phyloP scores from a whole-genome alignment of 1,140 invertebrate genomes.

The Xylocopa sonorina region DNA sequence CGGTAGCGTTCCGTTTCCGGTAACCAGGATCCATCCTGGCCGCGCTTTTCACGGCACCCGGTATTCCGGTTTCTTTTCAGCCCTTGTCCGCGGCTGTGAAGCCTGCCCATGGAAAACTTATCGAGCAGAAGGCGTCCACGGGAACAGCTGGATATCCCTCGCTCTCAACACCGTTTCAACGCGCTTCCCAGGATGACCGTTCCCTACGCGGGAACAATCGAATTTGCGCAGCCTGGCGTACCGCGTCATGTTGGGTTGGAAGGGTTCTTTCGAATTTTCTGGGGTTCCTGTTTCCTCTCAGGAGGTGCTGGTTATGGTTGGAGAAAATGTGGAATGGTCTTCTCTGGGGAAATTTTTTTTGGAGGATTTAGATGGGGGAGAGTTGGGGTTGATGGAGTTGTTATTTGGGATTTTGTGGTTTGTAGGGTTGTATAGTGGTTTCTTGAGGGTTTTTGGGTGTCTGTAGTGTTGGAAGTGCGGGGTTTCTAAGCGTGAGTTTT shows the following conservation, averaged over 20 bases:
- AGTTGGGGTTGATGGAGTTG: no score
- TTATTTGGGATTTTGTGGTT: no score
- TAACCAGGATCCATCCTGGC: background rate
- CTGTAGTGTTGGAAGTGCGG: no score
- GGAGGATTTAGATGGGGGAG: no score
- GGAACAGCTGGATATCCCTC: background rate
- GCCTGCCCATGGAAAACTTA: slow-evolving; percentile 6
- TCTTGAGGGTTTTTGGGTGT: no score
- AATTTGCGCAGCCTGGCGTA: background rate
- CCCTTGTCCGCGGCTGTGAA: background rate
- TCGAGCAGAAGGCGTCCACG: background rate
- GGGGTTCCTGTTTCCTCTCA: no score
- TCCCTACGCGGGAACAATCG: background rate
- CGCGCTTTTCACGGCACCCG: background rate
- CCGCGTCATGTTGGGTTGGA: background rate
- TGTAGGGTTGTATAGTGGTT: no score
- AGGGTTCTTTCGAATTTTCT: no score
- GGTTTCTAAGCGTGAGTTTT: no score
- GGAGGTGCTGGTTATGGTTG: no score
- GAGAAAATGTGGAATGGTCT: no score
- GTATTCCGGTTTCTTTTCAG: background rate
- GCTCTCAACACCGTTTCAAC: background rate
- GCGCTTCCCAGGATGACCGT: background rate
- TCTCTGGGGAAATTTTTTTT: no score
- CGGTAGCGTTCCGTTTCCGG: slow-evolving; percentile 49